Evolutionary conservation across 2,113 vertebrate species (phyloP), one percentile per base, ranked within the genome.

Genomic region (Indri indri): DNA sequence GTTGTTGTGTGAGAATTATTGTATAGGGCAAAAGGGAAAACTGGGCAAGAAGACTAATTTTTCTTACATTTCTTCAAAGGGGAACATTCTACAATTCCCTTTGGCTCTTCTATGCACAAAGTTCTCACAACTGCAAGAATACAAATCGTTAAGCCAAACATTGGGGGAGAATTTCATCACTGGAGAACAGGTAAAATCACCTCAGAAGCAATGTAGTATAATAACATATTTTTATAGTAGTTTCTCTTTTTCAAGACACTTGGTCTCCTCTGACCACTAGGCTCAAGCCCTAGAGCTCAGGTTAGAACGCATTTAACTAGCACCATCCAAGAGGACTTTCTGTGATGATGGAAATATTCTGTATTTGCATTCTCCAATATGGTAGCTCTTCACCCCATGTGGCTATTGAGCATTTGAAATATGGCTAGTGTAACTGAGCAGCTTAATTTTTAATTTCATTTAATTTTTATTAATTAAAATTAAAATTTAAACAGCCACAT

Each of bases 381-480:
- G 25, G 34, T 68, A 54, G 27, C 57, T 50, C 14, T 87, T 79
- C 12, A 77, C 17, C 22, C 12, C 1, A 23, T 37, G 37, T 45
- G 23, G 45, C 65, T 74, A 12, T 18, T 88, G 47, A 77, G 17
- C 17, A 42, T n/a, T 91, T 95, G 42, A 95, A 84, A 79, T 45
- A 22, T 37, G 30, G 17, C 37, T 57, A 30, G 40, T 54, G 12
- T 90, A 70, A 77, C 23, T 61, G 70, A 66, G 22, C 34, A 63
- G 10, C 10, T 68, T 50, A 17, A 57, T 74, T 84, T 91, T 61
- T 20, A 79, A 50, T 23, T 42, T 87, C 70, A 54, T 50, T 79
- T 92, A 16, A 34, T 52, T 96, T 82, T 87, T 71, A 68, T 87
- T 87, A n/a, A 87, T 71, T 59, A 50, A 80, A 76, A 82, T 80